These are phyloP conservation scores for Montifringilla adamsi DNA, from an alignment of 2,113 vertebrate species.

Conservation along the genomic window DNA sequence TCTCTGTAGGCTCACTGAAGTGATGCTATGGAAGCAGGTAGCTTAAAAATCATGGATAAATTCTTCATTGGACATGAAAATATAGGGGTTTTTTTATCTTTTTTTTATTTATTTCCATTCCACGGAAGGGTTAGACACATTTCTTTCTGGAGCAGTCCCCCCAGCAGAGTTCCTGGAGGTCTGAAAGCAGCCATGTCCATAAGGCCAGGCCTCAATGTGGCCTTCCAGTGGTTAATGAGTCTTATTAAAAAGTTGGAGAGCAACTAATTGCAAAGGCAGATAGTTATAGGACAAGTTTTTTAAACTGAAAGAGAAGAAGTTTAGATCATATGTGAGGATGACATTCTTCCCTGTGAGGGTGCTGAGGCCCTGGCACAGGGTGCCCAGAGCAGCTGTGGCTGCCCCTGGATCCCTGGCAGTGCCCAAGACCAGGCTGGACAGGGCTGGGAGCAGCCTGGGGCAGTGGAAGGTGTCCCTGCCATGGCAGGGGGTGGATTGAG, in stretches of 20 bases:
- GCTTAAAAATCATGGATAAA: background rate
- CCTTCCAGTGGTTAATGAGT: background rate
- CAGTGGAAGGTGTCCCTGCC: background rate
- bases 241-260: background rate
- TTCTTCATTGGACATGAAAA: background rate
- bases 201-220: background rate
- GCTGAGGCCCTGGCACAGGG: fast-evolving
- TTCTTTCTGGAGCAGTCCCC: background rate
- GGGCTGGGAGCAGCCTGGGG: background rate
- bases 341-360: fast-evolving
- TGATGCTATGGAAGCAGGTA: background rate
- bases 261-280: background rate
- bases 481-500: background rate
- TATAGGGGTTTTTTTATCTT: too few relatives aligned
- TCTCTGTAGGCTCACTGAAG: background rate
- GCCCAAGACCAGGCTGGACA: fast-evolving
- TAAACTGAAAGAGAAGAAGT: background rate
- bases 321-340: background rate
- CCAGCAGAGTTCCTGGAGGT: background rate
- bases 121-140: background rate
- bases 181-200: background rate
- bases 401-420: background rate
- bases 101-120: background rate
- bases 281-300: background rate
- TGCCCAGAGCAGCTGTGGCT: background rate